Percentiles rank a stretch among this genome's conserved stretches.
These are phyloP conservation scores for Nothobranchius furzeri DNA, from an alignment of 2,113 vertebrate genomes.

Conservation along the genomic window DNA sequence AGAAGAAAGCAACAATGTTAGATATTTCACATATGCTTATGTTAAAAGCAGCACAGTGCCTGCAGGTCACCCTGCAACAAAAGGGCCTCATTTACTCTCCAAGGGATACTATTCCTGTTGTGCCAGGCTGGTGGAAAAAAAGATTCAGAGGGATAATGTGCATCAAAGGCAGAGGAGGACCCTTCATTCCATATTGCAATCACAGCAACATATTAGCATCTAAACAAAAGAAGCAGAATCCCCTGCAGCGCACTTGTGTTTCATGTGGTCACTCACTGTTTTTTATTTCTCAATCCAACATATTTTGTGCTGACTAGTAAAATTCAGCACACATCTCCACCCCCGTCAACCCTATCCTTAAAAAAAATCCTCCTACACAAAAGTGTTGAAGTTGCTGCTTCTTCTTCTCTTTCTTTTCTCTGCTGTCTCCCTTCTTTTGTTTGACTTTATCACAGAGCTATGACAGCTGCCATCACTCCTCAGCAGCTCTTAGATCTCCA, in stretches of 20 bases:
- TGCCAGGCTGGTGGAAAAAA: conserved; percentile 71
- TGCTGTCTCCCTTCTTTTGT: conserved; percentile 51
- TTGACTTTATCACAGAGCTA: conserved; percentile 65
- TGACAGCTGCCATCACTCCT: conserved; percentile 82
- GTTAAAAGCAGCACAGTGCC: conserved; percentile 69
- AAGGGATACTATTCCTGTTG: conserved; percentile 70
- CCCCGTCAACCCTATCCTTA: not conserved
- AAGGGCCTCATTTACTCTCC: conserved; percentile 74
- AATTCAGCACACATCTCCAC: conserved; percentile 30
- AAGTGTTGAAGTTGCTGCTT: conserved; percentile 76
- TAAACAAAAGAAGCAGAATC: conserved; percentile 78
- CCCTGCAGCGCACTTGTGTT: conserved; percentile 70
- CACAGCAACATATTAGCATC: conserved; percentile 80
- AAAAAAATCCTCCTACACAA: conserved; percentile 62
- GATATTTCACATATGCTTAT: conserved; percentile 72
- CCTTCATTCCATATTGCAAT: conserved; percentile 73
- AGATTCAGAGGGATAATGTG: conserved; percentile 66
- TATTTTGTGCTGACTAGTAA: conserved; percentile 76
- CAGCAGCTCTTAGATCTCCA: conserved; percentile 76
- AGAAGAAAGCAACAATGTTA: conserved; percentile 58
- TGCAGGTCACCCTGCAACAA: conserved; percentile 75
- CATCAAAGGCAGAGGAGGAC: conserved; percentile 76
- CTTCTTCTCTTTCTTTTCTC: conserved; percentile 46
- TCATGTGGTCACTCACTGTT: conserved; percentile 78
- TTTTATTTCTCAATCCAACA: conserved; percentile 74